Conservation (phyloP, 2,797 vertebrate species). For the Pseudochirops cupreus region DNA sequence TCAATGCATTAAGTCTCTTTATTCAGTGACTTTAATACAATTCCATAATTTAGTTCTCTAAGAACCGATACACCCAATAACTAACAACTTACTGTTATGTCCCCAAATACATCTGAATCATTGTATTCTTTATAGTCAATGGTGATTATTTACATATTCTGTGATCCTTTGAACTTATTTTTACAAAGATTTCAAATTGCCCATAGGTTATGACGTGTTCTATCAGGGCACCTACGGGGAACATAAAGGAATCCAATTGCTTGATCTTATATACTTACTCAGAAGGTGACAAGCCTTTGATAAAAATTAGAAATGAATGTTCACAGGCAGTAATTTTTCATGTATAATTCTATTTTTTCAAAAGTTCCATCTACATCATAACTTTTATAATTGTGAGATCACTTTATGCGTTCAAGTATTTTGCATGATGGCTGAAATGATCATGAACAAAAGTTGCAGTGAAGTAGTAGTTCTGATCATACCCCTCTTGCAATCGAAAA, state of each 20-base stretch:
- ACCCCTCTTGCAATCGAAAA: conserved; percentile 87
- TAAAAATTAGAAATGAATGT: conserved; percentile 38
- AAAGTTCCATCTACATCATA: not conserved
- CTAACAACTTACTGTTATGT: too few species aligned
- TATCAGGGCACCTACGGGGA: not conserved
- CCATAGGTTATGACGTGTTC: not conserved
- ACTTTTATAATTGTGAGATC: conserved; percentile 7
- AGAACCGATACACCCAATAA: too few species aligned
- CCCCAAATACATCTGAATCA: too few species aligned
- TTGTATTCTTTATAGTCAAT: too few species aligned
- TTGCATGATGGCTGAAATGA: conserved; percentile 97
- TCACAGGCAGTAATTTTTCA: conserved; percentile 34
- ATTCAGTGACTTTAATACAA: too few species aligned
- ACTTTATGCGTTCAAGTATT: conserved; percentile 90
- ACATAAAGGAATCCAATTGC: not conserved
- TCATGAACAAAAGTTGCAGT: conserved; percentile 94
- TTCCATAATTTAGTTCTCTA: too few species aligned
- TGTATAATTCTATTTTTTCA: not conserved
- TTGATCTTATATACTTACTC: conserved; percentile 60
- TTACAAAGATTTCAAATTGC: conserved; percentile 35
- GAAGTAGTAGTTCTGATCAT: conserved; percentile 98
- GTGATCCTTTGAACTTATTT: not conserved
- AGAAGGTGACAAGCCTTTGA: conserved; percentile 60
- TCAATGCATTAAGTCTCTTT: too few species aligned
- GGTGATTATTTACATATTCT: too few species aligned